Conservation (phyloP, 2,113 vertebrate genomes). For the Mormoops blainvillei region DNA sequence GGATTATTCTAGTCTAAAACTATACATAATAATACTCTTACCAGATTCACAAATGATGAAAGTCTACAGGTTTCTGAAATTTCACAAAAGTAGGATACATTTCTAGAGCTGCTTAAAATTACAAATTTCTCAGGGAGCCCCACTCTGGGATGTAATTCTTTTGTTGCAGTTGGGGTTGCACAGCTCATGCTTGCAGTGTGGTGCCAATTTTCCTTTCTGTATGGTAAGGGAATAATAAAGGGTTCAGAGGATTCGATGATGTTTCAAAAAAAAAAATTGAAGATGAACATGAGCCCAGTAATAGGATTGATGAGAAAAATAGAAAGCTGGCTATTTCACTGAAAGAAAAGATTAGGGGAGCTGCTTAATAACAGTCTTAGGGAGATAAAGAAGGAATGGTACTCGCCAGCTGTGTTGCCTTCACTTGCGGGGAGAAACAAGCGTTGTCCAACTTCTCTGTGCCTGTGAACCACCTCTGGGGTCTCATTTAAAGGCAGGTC, state of each 20-base stretch:
- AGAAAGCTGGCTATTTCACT: neutral
- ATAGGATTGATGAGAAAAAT: neutral
- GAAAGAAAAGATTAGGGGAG: neutral
- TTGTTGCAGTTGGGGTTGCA: accelerated
- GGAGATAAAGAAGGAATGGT: neutral
- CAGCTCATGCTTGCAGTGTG: neutral
- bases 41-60: neutral
- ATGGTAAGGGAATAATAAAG: neutral
- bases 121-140: neutral
- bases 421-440: neutral
- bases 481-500: neutral
- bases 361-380: neutral
- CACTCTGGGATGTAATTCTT: neutral
- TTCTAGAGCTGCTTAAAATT: neutral
- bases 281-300: neutral
- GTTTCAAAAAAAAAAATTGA: neutral
- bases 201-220: neutral
- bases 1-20: neutral
- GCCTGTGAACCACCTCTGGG: neutral
- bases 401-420: neutral
- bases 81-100: neutral
- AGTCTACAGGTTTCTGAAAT: neutral
- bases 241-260: neutral
- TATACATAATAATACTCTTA: neutral
- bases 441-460: neutral